A percentile compares a stretch with the other conserved stretches of the same genome.
phyloP scores from a whole-genome alignment of 1,140 invertebrate genomes.

The Neodiprion virginianus region DNA sequence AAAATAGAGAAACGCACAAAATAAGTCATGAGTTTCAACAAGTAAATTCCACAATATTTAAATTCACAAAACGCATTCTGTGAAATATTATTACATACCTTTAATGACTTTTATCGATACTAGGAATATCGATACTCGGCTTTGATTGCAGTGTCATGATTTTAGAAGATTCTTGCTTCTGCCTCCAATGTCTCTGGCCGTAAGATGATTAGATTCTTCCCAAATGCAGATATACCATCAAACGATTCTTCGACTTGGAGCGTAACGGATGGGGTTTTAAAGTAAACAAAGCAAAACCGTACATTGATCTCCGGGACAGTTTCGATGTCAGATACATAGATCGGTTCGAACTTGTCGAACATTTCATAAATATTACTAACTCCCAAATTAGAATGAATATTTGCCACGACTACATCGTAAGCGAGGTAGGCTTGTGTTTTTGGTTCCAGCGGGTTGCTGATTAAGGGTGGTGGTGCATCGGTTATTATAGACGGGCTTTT shows the following conservation, averaged over 20 bases:
- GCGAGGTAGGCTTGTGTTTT: constrained; percentile 24
- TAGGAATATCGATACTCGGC: background rate
- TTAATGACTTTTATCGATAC: background rate
- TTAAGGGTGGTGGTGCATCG: constrained; percentile 19
- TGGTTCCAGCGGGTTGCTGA: constrained; percentile 7
- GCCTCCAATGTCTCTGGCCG: constrained; percentile 18
- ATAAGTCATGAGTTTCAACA: too few relatives aligned
- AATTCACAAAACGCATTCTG: too few relatives aligned
- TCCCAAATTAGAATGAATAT: constrained; percentile 37
- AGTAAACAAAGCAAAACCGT: constrained; percentile 50
- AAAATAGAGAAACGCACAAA: too few relatives aligned
- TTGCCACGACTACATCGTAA: constrained; percentile 47
- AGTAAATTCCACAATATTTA: too few relatives aligned
- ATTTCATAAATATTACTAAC: constrained; percentile 44
- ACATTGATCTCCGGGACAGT: constrained; percentile 18
- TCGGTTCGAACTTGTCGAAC: constrained; percentile 44
- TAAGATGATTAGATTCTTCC: constrained; percentile 38
- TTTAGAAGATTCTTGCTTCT: background rate
- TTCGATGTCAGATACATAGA: constrained; percentile 39
- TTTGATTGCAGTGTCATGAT: background rate
- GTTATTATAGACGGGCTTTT: background rate
- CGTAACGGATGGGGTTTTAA: constrained; percentile 36
- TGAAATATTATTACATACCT: background rate
- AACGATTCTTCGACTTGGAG: constrained; percentile 32
- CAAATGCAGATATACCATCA: constrained; percentile 35